These are phyloP conservation scores for Eilema caniola DNA, from an alignment of 2,888 invertebrate genomes.

Conservation along the genomic window DNA sequence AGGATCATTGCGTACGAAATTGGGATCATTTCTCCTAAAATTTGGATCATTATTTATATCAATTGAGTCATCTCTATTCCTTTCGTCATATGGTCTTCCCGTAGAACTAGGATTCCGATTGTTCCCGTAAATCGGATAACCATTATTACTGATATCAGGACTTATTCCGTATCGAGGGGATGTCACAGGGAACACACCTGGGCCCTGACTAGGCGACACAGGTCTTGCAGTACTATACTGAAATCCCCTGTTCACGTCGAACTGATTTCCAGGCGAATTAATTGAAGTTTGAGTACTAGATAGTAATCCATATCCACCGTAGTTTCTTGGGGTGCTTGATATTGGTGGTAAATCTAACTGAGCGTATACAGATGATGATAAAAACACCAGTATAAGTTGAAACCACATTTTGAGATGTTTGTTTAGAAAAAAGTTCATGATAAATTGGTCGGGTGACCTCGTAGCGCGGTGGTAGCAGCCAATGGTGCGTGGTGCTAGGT, in stretches of 20 bases:
- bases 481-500: slow-evolving; percentile 78
- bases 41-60: slow-evolving; percentile 81
- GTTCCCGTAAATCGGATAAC: slow-evolving; percentile 75
- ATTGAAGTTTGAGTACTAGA: slow-evolving; percentile 76
- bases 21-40: slow-evolving; percentile 82
- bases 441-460: slow-evolving; percentile 59
- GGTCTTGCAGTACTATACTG: slow-evolving; percentile 74
- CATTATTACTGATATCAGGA: slow-evolving; percentile 82
- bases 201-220: slow-evolving; percentile 55
- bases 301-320: slow-evolving; percentile 70
- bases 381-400: slow-evolving; percentile 60
- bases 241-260: slow-evolving; percentile 69
- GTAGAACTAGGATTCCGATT: slow-evolving; percentile 65
- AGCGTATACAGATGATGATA: slow-evolving; percentile 60
- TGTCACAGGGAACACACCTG: slow-evolving; percentile 72
- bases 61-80: slow-evolving; percentile 78
- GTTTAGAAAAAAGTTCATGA: slow-evolving; percentile 73
- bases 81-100: slow-evolving; percentile 67
- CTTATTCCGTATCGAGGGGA: slow-evolving; percentile 76
- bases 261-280: slow-evolving; percentile 79
- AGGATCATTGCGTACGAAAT: slow-evolving; percentile 81
- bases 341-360: slow-evolving; percentile 88
- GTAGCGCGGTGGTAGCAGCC: slow-evolving; percentile 57
- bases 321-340: slow-evolving; percentile 72
- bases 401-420: slow-evolving; percentile 65